Evolutionary conservation across 1,140 invertebrate genomes (phyloP).

Genomic region (Lordiphosa clarofinis): DNA sequence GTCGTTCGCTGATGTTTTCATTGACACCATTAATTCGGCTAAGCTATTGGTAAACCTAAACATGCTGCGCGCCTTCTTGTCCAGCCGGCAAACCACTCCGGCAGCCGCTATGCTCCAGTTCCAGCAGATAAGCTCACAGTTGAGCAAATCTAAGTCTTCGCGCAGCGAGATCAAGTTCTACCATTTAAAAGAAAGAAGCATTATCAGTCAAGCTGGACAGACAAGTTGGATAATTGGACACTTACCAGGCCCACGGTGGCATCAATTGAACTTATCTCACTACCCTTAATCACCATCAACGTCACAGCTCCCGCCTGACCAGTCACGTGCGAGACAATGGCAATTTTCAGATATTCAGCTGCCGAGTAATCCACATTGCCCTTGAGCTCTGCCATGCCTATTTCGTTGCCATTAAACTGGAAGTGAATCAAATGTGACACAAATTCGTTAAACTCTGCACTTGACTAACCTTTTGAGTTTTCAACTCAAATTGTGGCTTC

Average conservation of each 20-base stretch:
- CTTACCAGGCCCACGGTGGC: conserved; percentile 83
- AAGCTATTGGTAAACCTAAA: conserved; percentile 61
- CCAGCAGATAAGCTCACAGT: conserved; percentile 72
- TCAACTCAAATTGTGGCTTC: conserved; percentile 85
- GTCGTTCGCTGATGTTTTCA: conserved; percentile 7
- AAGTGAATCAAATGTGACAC: conserved; percentile 1
- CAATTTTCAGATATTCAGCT: conserved; percentile 69
- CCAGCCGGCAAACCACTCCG: conserved; percentile 69
- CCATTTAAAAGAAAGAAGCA: neutral
- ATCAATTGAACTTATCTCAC: conserved; percentile 83
- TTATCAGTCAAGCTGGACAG: neutral
- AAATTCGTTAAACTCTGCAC: neutral
- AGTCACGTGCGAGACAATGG: conserved; percentile 54
- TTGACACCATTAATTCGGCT: conserved; percentile 46
- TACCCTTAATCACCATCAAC: conserved; percentile 83
- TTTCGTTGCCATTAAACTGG: conserved; percentile 42
- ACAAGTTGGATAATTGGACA: neutral
- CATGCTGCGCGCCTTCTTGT: conserved; percentile 53
- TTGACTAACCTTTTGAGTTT: conserved; percentile 82
- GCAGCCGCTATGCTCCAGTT: conserved; percentile 71
- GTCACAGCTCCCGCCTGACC: conserved; percentile 15
- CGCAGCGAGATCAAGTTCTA: conserved; percentile 66
- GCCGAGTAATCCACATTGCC: conserved; percentile 67
- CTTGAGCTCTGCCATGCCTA: conserved; percentile 49
- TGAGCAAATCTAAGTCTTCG: conserved; percentile 55